phyloP scores from a whole-genome alignment of 92 coral and sea anemone genomes.

The Parazoanthus darwini region DNA sequence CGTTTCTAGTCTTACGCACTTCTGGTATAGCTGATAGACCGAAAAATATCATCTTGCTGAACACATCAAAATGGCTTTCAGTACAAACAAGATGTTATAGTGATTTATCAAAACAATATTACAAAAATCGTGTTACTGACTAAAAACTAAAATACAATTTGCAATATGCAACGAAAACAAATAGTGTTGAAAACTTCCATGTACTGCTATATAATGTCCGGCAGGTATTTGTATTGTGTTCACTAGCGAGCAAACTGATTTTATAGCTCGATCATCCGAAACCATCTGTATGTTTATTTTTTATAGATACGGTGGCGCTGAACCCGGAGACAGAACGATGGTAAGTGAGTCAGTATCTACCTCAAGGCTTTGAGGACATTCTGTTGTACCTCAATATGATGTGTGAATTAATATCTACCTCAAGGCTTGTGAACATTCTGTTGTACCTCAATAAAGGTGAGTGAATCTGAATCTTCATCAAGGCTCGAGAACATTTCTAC shows the following conservation, averaged over 20 bases:
- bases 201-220: too few relatives aligned
- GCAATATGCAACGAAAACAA: too few relatives aligned
- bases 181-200: too few relatives aligned
- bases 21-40: too few relatives aligned
- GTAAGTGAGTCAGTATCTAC: conserved; percentile 39
- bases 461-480: too few relatives aligned
- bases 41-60: too few relatives aligned
- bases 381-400: conserved; percentile 66
- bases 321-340: conserved; percentile 97
- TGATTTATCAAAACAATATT: not conserved
- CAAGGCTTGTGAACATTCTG: too few relatives aligned
- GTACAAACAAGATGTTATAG: not conserved
- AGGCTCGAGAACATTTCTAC: too few relatives aligned
- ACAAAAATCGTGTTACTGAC: not conserved
- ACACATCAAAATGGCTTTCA: not conserved
- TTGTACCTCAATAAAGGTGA: too few relatives aligned
- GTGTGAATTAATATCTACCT: not conserved
- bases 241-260: not conserved
- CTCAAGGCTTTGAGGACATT: not conserved
- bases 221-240: not conserved
- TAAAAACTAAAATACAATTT: too few relatives aligned
- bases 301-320: conserved; percentile 89
- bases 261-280: not conserved
- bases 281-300: not conserved
- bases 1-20: too few relatives aligned